Evolutionary conservation across 2,113 vertebrate genomes (phyloP), one percentile per base, ranked within the genome.

Genomic region (Myxocyprinus asiaticus): DNA sequence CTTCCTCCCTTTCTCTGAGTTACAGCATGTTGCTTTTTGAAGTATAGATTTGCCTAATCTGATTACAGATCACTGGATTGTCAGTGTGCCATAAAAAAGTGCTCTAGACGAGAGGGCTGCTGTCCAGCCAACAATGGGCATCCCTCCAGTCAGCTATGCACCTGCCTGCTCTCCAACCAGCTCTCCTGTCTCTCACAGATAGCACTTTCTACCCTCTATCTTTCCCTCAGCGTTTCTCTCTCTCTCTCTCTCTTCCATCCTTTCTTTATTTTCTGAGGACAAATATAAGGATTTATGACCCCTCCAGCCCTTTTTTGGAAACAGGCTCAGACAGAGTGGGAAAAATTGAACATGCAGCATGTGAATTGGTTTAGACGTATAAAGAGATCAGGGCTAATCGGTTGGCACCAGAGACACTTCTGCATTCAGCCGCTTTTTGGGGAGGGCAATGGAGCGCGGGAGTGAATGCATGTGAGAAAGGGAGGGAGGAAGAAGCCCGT

Each of bases 31-130:
- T 94, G 95, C 94, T 94, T 99, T 93, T 93, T 96, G 94, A 97
- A 97, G 96, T 96, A 95, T 90, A 94, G 91, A 99, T 99, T 97
- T 96, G 92, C 96, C 96, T 99, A 99, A 99, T 98, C 97, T 94
- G 95, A 97, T 99, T 95, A 95, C 90, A 88, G 90, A 91, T 87
- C 90, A 63, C 62, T 88, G 91, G 92, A 92, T 92, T 92, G 93
- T 92, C 89, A 88, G 83, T 76, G 87, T 78, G 83, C 92, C 91
- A 77, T 91, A 91, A 93, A 93, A 95, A 94, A 92, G 93, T 96
- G 91, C 87, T 92, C 94, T 91, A 96, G 95, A 96, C 94, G 91
- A 93, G 91, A 91, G 93, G 89, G 91, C 17, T 90, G 89, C 86
- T 90, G 91, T 91, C 90, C 91, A 88, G 84, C 69, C 76, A 87